Evolutionary conservation across 2,797 vertebrate genomes (phyloP), one percentile per base, ranked within the genome.

Genomic region (Eospalax fontanierii): DNA sequence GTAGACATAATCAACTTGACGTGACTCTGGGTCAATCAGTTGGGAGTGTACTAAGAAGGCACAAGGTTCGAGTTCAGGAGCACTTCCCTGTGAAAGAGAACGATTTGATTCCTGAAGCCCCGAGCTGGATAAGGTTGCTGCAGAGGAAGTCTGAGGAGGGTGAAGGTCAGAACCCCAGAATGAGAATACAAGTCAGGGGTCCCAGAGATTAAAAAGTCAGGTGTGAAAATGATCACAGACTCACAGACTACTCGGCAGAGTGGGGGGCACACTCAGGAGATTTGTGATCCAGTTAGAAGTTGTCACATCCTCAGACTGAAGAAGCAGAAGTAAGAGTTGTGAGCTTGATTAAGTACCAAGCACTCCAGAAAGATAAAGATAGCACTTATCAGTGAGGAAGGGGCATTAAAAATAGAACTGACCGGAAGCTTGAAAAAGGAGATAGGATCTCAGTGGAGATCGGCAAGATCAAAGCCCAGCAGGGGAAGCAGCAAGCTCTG

Each of bases 131-230:
- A 79, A 86, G 33, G 40, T 19, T 90, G 21, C 2, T 14, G 24
- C 11, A 46, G 21, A n/a, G n/a, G n/a, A n/a, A n/a, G n/a, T n/a
- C n/a, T n/a, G n/a, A n/a, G 46, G 22, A 84, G 26, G n/a, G n/a
- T n/a, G n/a, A n/a, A 87, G 22, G 86, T 38, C 21, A 82, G 63
- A 95, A 82, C 2, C 65, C 50, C 65, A 0, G 33, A 43, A 86
- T 59, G 90, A 61, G 1, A 81, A 14, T 81, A 59, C 59, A 22
- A 87, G 10, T 63, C n/a, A 91, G 68, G 46, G 19, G 40, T 15
- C 28, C 9, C 8, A 80, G 71, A 95, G 68, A 71, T n/a, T 86
- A 81, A 46, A 91, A 93, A 94, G 43, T 6, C 38, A 59, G 84
- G 35, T 43, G 26, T 11, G 18, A 80, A 21, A 63, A 81, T 66